Evolutionary conservation across 2,888 invertebrate species (phyloP).

Genomic region (Odontocolon sp.): DNA sequence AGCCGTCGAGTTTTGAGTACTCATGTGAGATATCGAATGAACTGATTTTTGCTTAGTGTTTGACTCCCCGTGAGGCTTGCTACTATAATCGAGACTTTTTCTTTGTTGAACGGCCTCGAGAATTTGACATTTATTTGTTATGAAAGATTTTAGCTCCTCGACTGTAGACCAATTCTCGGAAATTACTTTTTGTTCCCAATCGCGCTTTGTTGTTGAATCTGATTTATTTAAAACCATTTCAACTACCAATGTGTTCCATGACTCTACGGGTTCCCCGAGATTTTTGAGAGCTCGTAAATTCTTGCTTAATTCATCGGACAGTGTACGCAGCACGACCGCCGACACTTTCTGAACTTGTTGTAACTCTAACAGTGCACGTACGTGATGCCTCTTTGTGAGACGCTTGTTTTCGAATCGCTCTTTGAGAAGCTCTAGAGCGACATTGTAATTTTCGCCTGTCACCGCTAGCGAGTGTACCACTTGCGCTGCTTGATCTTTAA

Average conservation of each 20-base stretch:
- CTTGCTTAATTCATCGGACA: conserved; percentile 17
- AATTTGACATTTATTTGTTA: not conserved
- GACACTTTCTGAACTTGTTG: conserved; percentile 16
- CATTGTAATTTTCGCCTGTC: conserved; percentile 38
- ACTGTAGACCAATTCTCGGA: not conserved
- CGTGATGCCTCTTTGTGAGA: conserved; percentile 10
- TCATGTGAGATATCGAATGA: no score
- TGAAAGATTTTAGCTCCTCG: not conserved
- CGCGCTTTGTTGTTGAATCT: conserved; percentile 18
- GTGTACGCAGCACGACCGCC: not conserved
- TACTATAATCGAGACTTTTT: not conserved
- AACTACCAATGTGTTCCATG: conserved; percentile 37
- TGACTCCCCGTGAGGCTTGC: not conserved
- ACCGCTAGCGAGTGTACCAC: conserved; percentile 32
- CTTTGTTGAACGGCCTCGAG: conserved; percentile 4
- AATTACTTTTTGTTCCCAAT: conserved; percentile 29
- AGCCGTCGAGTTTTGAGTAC: no score
- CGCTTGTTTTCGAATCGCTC: conserved; percentile 34
- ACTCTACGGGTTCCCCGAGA: conserved; percentile 25
- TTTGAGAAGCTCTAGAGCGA: conserved; percentile 33
- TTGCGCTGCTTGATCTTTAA: conserved; percentile 34
- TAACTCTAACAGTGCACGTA: conserved; percentile 23
- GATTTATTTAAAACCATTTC: conserved; percentile 2
- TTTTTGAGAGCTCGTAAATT: conserved; percentile 17
- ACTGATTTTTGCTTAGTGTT: not conserved